phyloP scores from a whole-genome alignment of 1,140 invertebrate species.

The Saxidomus purpurata region DNA sequence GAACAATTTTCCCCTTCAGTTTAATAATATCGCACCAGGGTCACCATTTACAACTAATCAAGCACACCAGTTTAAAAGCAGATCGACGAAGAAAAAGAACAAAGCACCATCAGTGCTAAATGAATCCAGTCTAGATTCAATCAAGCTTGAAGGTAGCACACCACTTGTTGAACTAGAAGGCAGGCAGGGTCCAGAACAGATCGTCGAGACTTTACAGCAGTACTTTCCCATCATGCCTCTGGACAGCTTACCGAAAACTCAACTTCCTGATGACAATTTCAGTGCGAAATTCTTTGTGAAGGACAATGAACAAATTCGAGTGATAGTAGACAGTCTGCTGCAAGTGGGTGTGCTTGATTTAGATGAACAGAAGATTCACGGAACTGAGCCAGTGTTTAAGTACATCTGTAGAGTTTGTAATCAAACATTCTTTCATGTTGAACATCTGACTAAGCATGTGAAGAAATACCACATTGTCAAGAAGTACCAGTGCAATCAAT shows the following conservation, averaged over 20 bases:
- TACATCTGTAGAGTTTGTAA: constrained; percentile 49
- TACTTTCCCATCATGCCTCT: background rate
- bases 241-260: background rate
- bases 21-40: background rate
- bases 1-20: background rate
- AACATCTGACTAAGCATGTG: constrained; percentile 56
- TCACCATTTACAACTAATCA: background rate
- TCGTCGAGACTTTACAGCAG: constrained; percentile 7
- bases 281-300: constrained; percentile 41
- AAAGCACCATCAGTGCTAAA: background rate
- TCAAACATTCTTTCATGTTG: constrained; percentile 53
- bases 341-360: constrained; percentile 15
- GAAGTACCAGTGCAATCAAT: constrained; percentile 58
- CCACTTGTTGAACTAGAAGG: background rate
- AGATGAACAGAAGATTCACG: background rate
- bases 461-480: constrained; percentile 56
- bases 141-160: constrained; percentile 9
- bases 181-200: background rate
- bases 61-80: background rate
- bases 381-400: constrained; percentile 10
- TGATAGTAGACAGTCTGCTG: constrained; percentile 24
- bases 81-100: background rate
- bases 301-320: constrained; percentile 53
- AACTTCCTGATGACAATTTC: background rate
- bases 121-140: constrained; percentile 8